Evolutionary conservation across 2,888 invertebrate species (phyloP).

Genomic region (Sipha maydis): DNA sequence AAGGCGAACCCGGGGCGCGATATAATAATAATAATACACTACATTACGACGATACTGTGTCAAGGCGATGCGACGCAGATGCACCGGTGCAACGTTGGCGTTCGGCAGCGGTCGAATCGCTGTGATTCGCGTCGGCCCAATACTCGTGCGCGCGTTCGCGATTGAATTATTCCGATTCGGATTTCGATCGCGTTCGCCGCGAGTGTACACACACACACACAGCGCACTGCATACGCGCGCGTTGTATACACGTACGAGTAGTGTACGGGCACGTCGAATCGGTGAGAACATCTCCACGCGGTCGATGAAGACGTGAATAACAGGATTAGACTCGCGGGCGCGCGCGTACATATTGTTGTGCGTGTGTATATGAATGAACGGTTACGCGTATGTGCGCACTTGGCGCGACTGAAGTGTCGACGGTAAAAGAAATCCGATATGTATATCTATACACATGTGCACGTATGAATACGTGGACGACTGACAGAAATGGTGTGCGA

Average conservation of each 20-base stretch:
- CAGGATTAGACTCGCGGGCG: not conserved
- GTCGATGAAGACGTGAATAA: constrained; percentile 10
- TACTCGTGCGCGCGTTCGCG: too few relatives aligned
- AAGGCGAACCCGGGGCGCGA: too few relatives aligned
- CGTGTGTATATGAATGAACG: not conserved
- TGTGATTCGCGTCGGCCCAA: too few relatives aligned
- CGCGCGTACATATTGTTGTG: not conserved
- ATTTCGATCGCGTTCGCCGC: not conserved
- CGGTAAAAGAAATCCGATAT: constrained; percentile 50
- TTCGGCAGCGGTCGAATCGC: too few relatives aligned
- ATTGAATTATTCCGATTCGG: not conserved
- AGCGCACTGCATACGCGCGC: not conserved
- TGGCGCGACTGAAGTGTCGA: constrained; percentile 25
- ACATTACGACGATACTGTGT: too few relatives aligned
- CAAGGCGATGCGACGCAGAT: too few relatives aligned
- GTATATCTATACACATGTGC: not conserved
- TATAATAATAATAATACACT: too few relatives aligned
- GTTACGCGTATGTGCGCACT: not conserved
- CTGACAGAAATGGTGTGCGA: not conserved
- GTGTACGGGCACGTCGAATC: not conserved
- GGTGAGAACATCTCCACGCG: constrained; percentile 7
- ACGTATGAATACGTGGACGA: not conserved
- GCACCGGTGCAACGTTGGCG: too few relatives aligned
- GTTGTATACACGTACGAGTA: too few relatives aligned
- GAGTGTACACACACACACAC: too few relatives aligned